Evolutionary conservation across 1,140 invertebrate genomes (phyloP), one percentile per base, ranked within the genome.

Genomic region (Temnothorax curvispinosus): DNA sequence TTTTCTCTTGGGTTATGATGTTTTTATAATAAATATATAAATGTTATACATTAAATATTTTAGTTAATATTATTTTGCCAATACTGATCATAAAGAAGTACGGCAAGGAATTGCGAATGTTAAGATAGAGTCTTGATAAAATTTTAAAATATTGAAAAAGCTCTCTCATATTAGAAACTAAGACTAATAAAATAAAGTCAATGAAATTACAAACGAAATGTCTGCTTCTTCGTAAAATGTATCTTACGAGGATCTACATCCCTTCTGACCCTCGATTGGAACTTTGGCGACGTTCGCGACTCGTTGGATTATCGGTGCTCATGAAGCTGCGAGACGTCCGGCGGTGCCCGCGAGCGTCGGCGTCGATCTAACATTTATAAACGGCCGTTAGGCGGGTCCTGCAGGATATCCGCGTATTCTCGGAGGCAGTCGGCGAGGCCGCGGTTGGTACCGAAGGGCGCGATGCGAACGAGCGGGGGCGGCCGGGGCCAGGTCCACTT

Each of bases 361-460:
- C 65, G 91, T 80, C 91, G 88, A 94, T 95, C 62, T 92, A 94
- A 95, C 92, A 94, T 95, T 95, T 94, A 95, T 92, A 94, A 92
- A 94, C 89, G 92, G 92, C 90, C 89, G 92, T 92, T 92, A 89
- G 90, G 52, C 85, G 82, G 88, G 82, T 91, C 85, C 78, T 84
- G 58, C 47, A 80, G 85, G 76, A 89, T 87, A 90, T 64, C 32
- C 87, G 87, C 88, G 60, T 85, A 90, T 87, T 50, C 74, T 90
- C 62, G 41, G 81, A 88, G 50, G 50, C 65, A 67, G 80, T 52
- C 62, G 78, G 77, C 41, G 47, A 60, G 56, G 27, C 38, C 72
- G 56, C 52, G 62, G 38, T 38, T 64, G 88, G 50, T 74, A 76
- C 69, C 74, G 87, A 90, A 90, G 88, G 88, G 89, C 86, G 89